Base-by-base conservation (phyloP, 2,113 vertebrate genomes). In the Oncorhynchus keta region DNA sequence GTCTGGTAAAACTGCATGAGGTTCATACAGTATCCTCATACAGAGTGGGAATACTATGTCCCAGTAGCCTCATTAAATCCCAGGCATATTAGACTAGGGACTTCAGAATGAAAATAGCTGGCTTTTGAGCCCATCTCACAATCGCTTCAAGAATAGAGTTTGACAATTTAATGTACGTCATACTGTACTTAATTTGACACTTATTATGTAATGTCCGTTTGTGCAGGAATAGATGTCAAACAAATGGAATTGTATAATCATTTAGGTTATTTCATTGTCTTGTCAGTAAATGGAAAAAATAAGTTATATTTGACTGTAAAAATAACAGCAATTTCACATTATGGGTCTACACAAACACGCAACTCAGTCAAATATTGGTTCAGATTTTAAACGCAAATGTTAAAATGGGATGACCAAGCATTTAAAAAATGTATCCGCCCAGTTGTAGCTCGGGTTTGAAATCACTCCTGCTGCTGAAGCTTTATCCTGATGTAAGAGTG, bases 351-450 rank as follows among this genome's bases (percentile, higher is more conserved):
- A 22, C 8, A 62, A 16, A 18, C 51, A 55, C 14, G 8, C 59
- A 61, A 20, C 6, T 7, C n/a, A 61, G n/a, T 8, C 20, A 7
- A 8, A 61, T 12, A 61, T n/a, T n/a, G 18, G 18, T 61, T 62
- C 18, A 1, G n/a, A 22, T 62, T 57, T 22, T 62, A 62, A 62
- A 20, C 18, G 1, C 24, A 32, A 26, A 39, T 68, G 32, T 20
- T 14, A 35, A 30, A 71, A 73, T 82, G 81, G 80, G 72, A 32
- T 85, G 9, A 48, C 45, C 83, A 85, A 67, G 39, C 48, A 76
- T 77, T 83, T 82, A 76, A 45, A 81, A 87, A 87, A 83, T 83
- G 76, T 28, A 89, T 7, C 62, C 2, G 75, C 69, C 61, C 86
- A 88, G 82, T 87, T 86, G 65, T 75, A 2, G n/a, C 64, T 49